Base-by-base conservation (phyloP, 2,888 invertebrate genomes). In the Criorhina ranunculi region DNA sequence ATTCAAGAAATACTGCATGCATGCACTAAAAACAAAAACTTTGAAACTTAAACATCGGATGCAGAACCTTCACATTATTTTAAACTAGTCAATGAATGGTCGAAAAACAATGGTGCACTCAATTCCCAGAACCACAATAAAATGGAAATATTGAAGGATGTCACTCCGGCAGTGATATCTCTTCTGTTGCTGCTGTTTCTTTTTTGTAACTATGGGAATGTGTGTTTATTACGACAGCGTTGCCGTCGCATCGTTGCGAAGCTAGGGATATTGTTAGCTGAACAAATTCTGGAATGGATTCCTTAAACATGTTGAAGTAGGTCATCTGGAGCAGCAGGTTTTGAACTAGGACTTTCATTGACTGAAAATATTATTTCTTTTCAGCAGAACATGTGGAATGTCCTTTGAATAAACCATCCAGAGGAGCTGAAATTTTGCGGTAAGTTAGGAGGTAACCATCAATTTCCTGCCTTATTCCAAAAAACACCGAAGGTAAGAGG, bases 61-160 rank as follows among this genome's bases (percentile, higher is more conserved):
- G 19, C 37, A 57, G 62, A 62, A 62, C 62, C 62, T 62, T 46
- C 62, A 46, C 31, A 62, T 35, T 33, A 33, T 46, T 62, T 46
- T 62, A 62, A 44, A 46, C 44, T 31, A 46, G 44, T 62, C 33
- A 44, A 62, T 62, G 44, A 15, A 33, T 15, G 15, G 31, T 29
- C 33, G 24, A 24, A 8, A 29, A 66, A 66, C 66, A 66, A 66
- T 51, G 31, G 40, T 9, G 29, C 51, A 40, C 51, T 66, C 51
- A 29, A 51, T 40, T 51, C 40, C 29, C 4, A 24, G 37, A 37
- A 9, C 51, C 66, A 66, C 51, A 66, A 51, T 51, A 40, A 46
- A 31, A 37, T 15, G 46, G 44, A 62, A 46, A 31, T 62, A 31
- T 62, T 62, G 44, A 49, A 49, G 49, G 35, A 37, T 66, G 17